Evolutionary conservation across 2,888 invertebrate genomes (phyloP).

Genomic region (Craniophora ligustri): DNA sequence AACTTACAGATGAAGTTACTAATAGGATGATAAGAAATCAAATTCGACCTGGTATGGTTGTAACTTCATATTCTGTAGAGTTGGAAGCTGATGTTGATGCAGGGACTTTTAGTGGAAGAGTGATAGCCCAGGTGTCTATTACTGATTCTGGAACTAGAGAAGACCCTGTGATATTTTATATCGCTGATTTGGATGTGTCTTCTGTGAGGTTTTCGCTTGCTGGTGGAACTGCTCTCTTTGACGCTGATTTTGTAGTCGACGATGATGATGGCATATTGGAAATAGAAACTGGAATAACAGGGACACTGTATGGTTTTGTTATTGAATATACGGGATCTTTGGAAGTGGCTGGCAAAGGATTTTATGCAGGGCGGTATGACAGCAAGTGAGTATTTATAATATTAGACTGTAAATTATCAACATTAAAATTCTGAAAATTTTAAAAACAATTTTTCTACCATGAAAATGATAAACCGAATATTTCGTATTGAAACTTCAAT

Average conservation of each 20-base stretch:
- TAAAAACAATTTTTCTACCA: no score
- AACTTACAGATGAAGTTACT: neutral
- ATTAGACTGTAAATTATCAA: no score
- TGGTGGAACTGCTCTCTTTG: conserved; percentile 43
- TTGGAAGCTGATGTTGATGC: conserved; percentile 56
- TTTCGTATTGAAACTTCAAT: no score
- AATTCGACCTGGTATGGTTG: conserved; percentile 68
- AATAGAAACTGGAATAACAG: conserved; percentile 58
- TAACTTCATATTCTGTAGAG: conserved; percentile 61
- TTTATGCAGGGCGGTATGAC: conserved; percentile 62
- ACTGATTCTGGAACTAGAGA: conserved; percentile 55
- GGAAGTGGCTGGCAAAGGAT: conserved; percentile 52
- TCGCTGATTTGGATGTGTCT: conserved; percentile 57
- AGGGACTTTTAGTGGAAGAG: conserved; percentile 62
- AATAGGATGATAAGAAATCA: conserved; percentile 44
- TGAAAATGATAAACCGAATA: no score
- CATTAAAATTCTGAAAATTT: no score
- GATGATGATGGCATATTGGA: conserved; percentile 62
- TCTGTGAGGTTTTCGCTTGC: conserved; percentile 60
- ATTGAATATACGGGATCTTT: conserved; percentile 67
- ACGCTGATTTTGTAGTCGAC: conserved; percentile 48
- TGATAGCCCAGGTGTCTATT: conserved; percentile 58
- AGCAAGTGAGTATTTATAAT: conserved; percentile 59
- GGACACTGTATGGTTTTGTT: conserved; percentile 58
- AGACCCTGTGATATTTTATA: conserved; percentile 62